Evolutionary conservation across 2,113 vertebrate species (phyloP).

Genomic region (Mormoops blainvillei): DNA sequence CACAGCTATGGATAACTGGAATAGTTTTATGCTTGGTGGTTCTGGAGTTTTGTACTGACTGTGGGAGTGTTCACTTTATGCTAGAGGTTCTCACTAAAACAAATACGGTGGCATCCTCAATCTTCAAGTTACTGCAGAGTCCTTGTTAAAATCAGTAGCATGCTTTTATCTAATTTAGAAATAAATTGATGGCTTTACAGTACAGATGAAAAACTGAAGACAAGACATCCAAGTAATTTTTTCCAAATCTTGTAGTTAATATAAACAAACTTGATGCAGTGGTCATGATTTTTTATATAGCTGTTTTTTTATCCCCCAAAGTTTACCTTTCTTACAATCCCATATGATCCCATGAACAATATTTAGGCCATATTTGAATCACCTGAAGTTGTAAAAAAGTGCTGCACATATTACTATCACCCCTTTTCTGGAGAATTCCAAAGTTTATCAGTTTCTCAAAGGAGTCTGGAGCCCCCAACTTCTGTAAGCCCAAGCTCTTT

Average conservation of each 20-base stretch:
- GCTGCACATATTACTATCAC: not conserved
- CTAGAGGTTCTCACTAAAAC: not conserved
- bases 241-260: not conserved
- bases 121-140: not conserved
- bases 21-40: not conserved
- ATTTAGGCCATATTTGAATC: not conserved
- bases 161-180: not conserved
- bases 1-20: not conserved
- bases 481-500: not conserved
- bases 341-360: not conserved
- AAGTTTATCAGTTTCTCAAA: not conserved
- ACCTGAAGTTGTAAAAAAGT: not conserved
- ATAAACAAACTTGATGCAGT: not conserved
- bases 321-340: not conserved
- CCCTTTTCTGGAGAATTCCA: not conserved
- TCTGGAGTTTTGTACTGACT: not conserved
- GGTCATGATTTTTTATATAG: not conserved
- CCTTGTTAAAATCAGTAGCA: not conserved
- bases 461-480: not conserved
- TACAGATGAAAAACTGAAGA: not conserved
- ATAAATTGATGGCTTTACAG: not conserved
- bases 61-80: not conserved
- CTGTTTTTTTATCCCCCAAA: not conserved
- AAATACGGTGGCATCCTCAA: not conserved
- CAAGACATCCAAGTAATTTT: not conserved